Evolutionary conservation across 2,113 vertebrate genomes (phyloP).

Genomic region (Illadopsis cleaveri): DNA sequence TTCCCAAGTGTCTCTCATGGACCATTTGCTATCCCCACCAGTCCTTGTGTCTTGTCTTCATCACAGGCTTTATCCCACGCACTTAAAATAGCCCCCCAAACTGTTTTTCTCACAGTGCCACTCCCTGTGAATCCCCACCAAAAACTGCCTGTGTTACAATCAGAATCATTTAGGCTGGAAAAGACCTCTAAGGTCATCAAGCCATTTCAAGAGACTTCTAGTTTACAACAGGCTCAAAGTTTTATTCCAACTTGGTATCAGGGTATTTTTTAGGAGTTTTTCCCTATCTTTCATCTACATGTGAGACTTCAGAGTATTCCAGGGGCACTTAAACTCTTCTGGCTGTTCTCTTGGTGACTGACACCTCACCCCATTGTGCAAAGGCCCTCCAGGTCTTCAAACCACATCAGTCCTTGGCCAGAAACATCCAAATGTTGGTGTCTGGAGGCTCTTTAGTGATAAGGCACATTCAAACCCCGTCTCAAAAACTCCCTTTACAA

Average conservation of each 20-base stretch:
- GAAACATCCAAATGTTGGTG: not conserved
- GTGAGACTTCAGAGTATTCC: not conserved
- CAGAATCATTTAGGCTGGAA: not conserved
- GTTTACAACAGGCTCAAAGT: not conserved
- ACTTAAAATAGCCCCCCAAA: not conserved
- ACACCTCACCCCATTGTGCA: accelerated
- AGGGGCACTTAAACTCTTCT: not conserved
- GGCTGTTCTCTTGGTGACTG: not conserved
- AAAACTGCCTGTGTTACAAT: not conserved
- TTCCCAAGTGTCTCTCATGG: not conserved
- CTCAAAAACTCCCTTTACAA: not conserved
- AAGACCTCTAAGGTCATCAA: not conserved
- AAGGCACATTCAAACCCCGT: accelerated
- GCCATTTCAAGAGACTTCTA: not conserved
- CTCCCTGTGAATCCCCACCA: not conserved
- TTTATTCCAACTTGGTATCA: not conserved
- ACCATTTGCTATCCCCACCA: not conserved
- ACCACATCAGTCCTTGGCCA: not conserved
- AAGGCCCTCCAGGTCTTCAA: not conserved
- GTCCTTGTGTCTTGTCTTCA: not conserved
- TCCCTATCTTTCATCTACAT: not conserved
- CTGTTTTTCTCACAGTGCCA: accelerated
- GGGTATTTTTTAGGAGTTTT: not conserved
- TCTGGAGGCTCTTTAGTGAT: not conserved
- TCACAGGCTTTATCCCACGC: not conserved